Percentiles rank a stretch among this genome's conserved stretches.
phyloP scores from a whole-genome alignment of 2,888 invertebrate genomes.

The Drosophila atripex region DNA sequence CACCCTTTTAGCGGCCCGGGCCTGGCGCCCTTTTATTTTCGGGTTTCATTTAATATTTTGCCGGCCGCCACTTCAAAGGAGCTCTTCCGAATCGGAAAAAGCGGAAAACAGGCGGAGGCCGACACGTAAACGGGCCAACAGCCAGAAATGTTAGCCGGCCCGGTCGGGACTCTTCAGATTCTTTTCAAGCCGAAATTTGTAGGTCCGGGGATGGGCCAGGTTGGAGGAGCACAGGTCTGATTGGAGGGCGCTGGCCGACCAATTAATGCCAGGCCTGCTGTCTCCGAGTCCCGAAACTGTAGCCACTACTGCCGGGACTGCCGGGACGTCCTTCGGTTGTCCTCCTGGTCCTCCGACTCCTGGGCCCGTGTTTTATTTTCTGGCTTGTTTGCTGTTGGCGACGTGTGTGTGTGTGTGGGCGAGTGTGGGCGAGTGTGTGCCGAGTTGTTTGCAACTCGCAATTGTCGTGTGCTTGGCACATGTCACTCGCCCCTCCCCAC shows the following conservation, averaged over 20 bases:
- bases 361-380: slow-evolving; percentile 3
- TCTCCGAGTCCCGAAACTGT: slow-evolving; percentile 13
- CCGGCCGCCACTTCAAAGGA: slow-evolving; percentile 73
- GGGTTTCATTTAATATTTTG: slow-evolving; percentile 77
- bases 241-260: background rate
- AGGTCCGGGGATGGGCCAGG: background rate
- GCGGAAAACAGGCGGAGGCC: slow-evolving; percentile 1
- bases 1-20: slow-evolving; percentile 66
- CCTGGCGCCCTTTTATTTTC: slow-evolving; percentile 41
- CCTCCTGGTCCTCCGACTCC: background rate
- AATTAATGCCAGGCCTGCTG: background rate
- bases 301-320: slow-evolving; percentile 21
- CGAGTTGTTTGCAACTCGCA: slow-evolving; percentile 36
- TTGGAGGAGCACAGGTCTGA: too few species aligned
- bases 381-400: slow-evolving; percentile 5
- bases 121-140: slow-evolving; percentile 35
- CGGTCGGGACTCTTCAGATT: slow-evolving; percentile 67
- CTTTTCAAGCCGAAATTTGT: slow-evolving; percentile 57
- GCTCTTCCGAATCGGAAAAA: slow-evolving; percentile 45
- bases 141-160: slow-evolving; percentile 74
- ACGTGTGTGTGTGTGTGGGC: slow-evolving; percentile 6
- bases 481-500: slow-evolving; percentile 56
- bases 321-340: background rate
- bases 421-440: slow-evolving; percentile 17
- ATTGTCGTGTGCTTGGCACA: slow-evolving; percentile 73